Base-by-base conservation (phyloP, 2,888 invertebrate genomes). In the Hirtodrosophila alboralis region DNA sequence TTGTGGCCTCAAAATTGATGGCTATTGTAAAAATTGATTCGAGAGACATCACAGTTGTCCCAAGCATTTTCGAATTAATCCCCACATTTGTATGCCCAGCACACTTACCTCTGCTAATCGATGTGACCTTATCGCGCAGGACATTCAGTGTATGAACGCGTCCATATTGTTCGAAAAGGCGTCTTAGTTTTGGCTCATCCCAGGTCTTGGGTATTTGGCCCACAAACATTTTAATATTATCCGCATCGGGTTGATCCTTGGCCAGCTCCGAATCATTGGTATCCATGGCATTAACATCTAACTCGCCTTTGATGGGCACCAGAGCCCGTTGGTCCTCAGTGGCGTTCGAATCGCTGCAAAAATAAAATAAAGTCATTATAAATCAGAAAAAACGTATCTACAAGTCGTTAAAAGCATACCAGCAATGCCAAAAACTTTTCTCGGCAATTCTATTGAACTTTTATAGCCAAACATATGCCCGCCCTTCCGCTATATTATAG, bases 211-310 rank as follows among this genome's bases (percentile, higher is more conserved):
- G 99, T 84, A 99, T 96, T 92, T 98, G 97, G 21, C 97, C 97
- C 59, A 99, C 98, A 92, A 99, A 99, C 98, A 99, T 99, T 92
- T 93, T 99, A 89, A 99, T 99, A 89, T 97, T 97, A 92, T 99
- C 99, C 21, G 96, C 95, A 91, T 99, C 99, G 6, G 99, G 99
- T 92, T 97, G 94, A 88, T 96, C 96, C 69, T 89, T 90, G 60
- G 69, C 53, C 37, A 79, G 61, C 41, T 90, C 90, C 61, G 80
- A 63, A 6, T 69, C 65, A 18, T 1, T 51, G n/a, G 69, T 54
- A 14, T 79, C 68, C 69, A 72, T 68, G 23, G 62, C 57, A 13
- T 57, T 65, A 18, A 52, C 53, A 61, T 52, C 30, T 8, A 23
- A 14, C 53, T 80, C 78, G 27, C 51, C 21, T 21, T 85, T 83